A percentile compares a stretch with the other conserved stretches of the same genome.
These are phyloP conservation scores for Hybognathus amarus DNA, from an alignment of 2,797 vertebrate species.

Conservation along the genomic window DNA sequence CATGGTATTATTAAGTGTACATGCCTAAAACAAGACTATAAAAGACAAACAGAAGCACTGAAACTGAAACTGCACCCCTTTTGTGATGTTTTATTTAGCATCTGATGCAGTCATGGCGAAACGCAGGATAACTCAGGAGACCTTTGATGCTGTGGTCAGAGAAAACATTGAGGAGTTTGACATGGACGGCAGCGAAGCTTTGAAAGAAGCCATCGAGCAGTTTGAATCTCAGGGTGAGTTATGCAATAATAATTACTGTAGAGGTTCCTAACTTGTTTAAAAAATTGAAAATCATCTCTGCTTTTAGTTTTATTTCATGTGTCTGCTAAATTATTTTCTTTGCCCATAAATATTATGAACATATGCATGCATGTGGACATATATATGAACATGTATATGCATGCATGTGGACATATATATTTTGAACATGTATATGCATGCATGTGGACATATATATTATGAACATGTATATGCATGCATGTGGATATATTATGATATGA, in stretches of 20 bases:
- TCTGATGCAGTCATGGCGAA: constrained; percentile 77
- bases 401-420: no score
- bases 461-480: no score
- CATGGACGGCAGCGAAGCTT: constrained; percentile 87
- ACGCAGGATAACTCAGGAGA: constrained; percentile 90
- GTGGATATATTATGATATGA: no score
- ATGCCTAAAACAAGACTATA: background rate
- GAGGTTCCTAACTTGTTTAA: background rate
- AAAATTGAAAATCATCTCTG: background rate
- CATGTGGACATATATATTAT: no score
- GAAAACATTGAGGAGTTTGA: constrained; percentile 93
- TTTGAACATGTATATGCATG: no score
- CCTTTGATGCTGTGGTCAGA: constrained; percentile 88
- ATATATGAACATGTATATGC: no score
- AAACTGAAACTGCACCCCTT: background rate
- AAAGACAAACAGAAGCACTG: no score
- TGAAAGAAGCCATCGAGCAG: constrained; percentile 89
- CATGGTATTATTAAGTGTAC: no score
- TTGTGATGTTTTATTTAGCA: background rate
- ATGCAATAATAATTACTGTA: no score
- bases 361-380: no score
- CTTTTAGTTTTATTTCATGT: background rate
- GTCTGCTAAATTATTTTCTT: background rate
- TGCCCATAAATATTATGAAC: no score
- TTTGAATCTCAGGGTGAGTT: constrained; percentile 92